Evolutionary conservation across 92 coral and sea anemone genomes (phyloP), one percentile per base, ranked within the genome.

Genomic region (Muricea muricata): DNA sequence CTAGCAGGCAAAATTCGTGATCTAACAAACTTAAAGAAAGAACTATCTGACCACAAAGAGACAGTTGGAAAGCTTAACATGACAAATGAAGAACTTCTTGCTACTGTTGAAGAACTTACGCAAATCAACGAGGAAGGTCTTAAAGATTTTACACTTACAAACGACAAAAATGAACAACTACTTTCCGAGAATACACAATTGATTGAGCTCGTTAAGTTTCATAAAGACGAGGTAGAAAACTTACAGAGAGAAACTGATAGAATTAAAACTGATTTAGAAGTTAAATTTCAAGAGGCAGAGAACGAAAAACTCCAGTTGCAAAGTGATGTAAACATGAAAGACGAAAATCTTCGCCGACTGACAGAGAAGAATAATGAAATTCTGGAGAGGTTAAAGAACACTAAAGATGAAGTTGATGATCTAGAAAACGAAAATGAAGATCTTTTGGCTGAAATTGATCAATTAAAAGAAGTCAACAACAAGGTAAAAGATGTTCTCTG

Each of bases 381-480:
- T 24, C 70, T 33, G 63, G 69, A 78, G 1, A 63, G 63, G 25
- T 35, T 78, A 10, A 56, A 57, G 29, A 78, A 78, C 15, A 34
- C 40, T 11, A 78, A 58, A 26, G 83, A 78, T n/a, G 83, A 78
- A 35, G 35, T 26, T 8, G 83, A 78, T 4, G 83, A 78, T 34
- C n/a, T 78, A 10, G 83, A 78, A 78, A 78, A 58, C 34, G 83
- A 78, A 34, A 78, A 78, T 55, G 83, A 78, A 78, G 83, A 78
- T 40, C 31, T 78, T 54, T 24, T 78, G 58, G 71, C 83, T 34
- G 83, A 78, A 39, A 17, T 56, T 11, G 83, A 78, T 0, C 70
- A 78, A 58, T 33, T 63, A 9, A 78, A 33, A 78, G 83, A 78
- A 21, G 32, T 28, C 21, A 28, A 56, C 54, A 78, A 78, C 17